These are phyloP conservation scores for Hydriomena furcata DNA, from an alignment of 2,888 invertebrate genomes.

Conservation along the genomic window DNA sequence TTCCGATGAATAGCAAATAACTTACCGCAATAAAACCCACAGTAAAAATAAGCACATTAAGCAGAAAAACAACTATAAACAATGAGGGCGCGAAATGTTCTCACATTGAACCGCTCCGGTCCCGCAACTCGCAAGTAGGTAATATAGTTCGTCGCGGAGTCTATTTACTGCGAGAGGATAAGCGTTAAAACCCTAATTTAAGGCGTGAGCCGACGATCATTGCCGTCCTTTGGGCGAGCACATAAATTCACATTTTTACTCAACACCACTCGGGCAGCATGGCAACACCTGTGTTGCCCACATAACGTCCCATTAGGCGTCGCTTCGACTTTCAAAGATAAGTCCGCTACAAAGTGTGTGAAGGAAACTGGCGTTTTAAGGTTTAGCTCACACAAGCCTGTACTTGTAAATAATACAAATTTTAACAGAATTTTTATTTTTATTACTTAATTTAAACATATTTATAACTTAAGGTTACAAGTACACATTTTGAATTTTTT, in stretches of 20 bases:
- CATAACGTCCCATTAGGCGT: conserved; percentile 65
- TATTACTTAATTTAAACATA: too few species aligned
- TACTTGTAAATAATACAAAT: too few species aligned
- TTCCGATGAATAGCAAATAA: conserved; percentile 36
- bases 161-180: conserved; percentile 76
- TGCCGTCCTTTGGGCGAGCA: conserved; percentile 68
- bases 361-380: conserved; percentile 23
- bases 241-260: conserved; percentile 81
- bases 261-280: conserved; percentile 53
- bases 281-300: conserved; percentile 66
- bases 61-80: conserved; percentile 59
- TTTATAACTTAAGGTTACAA: too few species aligned
- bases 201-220: conserved; percentile 78
- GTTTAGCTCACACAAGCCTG: too few species aligned
- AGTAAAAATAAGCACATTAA: conserved; percentile 47
- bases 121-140: conserved; percentile 54
- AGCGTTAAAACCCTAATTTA: conserved; percentile 80
- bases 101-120: conserved; percentile 49
- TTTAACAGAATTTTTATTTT: too few species aligned
- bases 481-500: too few species aligned
- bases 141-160: conserved; percentile 68
- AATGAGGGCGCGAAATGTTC: conserved; percentile 49
- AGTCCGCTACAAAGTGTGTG: conserved; percentile 38
- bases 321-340: conserved; percentile 50
- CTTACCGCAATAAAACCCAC: conserved; percentile 38